A percentile compares a stretch with the other conserved stretches of the same genome.
phyloP scores from a whole-genome alignment of 2,888 invertebrate genomes.

The Platycheirus albimanus region DNA sequence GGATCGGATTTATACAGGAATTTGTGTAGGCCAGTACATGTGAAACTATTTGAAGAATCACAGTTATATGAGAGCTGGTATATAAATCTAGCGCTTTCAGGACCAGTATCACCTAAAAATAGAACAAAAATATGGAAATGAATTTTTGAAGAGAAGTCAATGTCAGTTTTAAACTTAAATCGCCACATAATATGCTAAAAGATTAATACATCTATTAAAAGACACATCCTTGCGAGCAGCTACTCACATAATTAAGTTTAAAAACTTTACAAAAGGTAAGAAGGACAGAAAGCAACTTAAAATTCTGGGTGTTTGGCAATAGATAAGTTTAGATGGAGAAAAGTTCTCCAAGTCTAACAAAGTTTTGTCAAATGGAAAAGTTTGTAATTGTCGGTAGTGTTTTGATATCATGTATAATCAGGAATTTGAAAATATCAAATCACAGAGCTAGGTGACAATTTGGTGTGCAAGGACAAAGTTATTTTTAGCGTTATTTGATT shows the following conservation, averaged over 20 bases:
- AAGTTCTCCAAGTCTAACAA: slow-evolving; percentile 9
- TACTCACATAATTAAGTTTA: slow-evolving; percentile 11
- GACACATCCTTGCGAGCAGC: slow-evolving; percentile 1
- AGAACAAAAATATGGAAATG: slow-evolving; percentile 21
- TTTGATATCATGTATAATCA: slow-evolving; percentile 24
- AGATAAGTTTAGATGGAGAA: slow-evolving; percentile 26
- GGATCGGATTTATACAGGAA: slow-evolving; percentile 96
- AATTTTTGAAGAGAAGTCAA: not conserved
- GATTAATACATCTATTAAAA: slow-evolving; percentile 12
- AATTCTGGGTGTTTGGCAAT: slow-evolving; percentile 23
- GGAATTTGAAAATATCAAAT: slow-evolving; percentile 33
- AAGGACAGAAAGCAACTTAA: not conserved
- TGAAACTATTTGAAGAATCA: slow-evolving; percentile 90
- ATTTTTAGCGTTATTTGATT: slow-evolving; percentile 4
- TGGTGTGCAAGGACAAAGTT: not conserved
- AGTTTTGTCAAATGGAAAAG: slow-evolving; percentile 20
- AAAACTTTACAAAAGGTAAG: slow-evolving; percentile 14
- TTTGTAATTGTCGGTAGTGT: slow-evolving; percentile 37
- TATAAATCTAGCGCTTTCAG: slow-evolving; percentile 89
- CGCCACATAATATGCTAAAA: not conserved
- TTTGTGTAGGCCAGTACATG: slow-evolving; percentile 95
- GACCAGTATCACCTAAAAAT: slow-evolving; percentile 89
- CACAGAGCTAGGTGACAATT: slow-evolving; percentile 1
- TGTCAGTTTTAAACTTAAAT: not conserved
- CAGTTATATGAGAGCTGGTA: slow-evolving; percentile 87